phyloP scores from a whole-genome alignment of 1,140 invertebrate genomes.

The Gonatopus flavifemur region DNA sequence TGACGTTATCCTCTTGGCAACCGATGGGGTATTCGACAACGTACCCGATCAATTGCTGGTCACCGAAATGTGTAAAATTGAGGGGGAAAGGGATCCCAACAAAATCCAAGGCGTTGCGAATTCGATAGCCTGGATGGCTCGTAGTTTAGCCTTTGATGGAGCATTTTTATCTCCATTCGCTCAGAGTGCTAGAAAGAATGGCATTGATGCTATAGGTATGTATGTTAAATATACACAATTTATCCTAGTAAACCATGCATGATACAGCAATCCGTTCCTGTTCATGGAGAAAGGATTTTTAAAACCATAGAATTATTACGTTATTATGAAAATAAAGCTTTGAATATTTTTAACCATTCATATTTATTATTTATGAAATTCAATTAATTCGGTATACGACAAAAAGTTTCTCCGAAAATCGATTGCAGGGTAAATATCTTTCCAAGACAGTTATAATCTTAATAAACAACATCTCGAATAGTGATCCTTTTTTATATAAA shows the following conservation, averaged over 20 bases:
- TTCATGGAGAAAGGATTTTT: no score
- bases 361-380: background rate
- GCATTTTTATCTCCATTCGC: conserved; percentile 96
- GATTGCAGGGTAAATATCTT: no score
- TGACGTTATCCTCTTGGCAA: conserved; percentile 93
- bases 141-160: conserved; percentile 88
- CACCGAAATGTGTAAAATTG: conserved; percentile 72
- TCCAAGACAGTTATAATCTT: no score
- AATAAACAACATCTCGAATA: conserved; percentile 1
- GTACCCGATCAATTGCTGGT: conserved; percentile 87
- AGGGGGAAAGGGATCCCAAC: conserved; percentile 71
- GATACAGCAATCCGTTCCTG: no score
- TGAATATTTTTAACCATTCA: conserved; percentile 1
- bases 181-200: conserved; percentile 86
- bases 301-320: no score
- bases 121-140: conserved; percentile 91
- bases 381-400: no score
- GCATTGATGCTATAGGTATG: conserved; percentile 88
- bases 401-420: no score
- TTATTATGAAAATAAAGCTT: no score
- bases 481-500: conserved; percentile 10
- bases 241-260: background rate
- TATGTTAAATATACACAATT: conserved; percentile 10
- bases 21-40: conserved; percentile 98
- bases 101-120: conserved; percentile 89